Evolutionary conservation across 2,888 invertebrate species (phyloP).

Genomic region (Salpingus planirostris): DNA sequence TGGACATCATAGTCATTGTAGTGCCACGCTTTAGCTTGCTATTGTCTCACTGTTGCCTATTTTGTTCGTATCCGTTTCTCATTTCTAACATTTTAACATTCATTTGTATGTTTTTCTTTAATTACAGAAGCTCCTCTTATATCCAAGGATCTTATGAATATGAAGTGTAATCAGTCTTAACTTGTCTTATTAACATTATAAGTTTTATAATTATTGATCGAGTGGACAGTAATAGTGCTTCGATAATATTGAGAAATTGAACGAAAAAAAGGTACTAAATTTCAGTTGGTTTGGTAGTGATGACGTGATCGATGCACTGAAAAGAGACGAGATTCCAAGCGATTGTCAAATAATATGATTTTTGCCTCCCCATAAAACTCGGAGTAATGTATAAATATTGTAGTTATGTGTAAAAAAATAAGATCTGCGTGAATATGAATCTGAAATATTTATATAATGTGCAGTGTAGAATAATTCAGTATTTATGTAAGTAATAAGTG

Average conservation of each 20-base stretch:
- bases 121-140: slow-evolving; percentile 37
- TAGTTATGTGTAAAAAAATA: slow-evolving; percentile 25
- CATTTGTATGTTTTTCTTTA: slow-evolving; percentile 27
- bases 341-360: slow-evolving; percentile 10
- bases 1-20: slow-evolving; percentile 16
- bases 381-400: slow-evolving; percentile 16
- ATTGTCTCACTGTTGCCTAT: slow-evolving; percentile 17
- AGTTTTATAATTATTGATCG: slow-evolving; percentile 7
- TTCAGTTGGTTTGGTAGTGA: slow-evolving; percentile 16
- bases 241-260: slow-evolving; percentile 10
- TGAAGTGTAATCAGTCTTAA: slow-evolving; percentile 26
- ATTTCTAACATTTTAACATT: slow-evolving; percentile 11
- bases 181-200: slow-evolving; percentile 8
- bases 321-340: too few species aligned
- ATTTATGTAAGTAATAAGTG: slow-evolving; percentile 34
- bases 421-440: slow-evolving; percentile 21
- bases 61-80: slow-evolving; percentile 11
- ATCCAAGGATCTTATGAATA: slow-evolving; percentile 32
- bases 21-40: slow-evolving; percentile 20
- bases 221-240: slow-evolving; percentile 14
- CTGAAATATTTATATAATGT: slow-evolving; percentile 25
- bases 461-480: slow-evolving; percentile 29
- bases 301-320: slow-evolving; percentile 7
- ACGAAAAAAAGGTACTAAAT: slow-evolving; percentile 14
- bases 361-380: slow-evolving; percentile 9